Conservation (phyloP, 2,888 invertebrate genomes). For the Himalopsyche japonica region DNA sequence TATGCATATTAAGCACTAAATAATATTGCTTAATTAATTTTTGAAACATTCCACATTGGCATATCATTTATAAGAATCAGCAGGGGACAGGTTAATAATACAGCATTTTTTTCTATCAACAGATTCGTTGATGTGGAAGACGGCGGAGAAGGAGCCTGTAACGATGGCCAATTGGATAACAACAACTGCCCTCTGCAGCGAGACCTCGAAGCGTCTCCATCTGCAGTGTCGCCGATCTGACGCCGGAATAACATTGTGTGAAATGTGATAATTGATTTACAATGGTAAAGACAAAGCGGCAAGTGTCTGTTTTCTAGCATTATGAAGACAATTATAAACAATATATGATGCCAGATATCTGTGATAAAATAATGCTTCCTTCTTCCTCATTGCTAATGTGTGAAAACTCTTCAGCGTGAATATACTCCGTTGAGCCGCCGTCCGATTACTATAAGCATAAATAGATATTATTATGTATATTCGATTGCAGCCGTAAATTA, state of each 20-base stretch:
- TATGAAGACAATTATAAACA: background rate
- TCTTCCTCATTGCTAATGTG: background rate
- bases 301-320: background rate
- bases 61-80: too few relatives aligned
- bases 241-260: background rate
- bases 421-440: background rate
- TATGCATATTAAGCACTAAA: too few relatives aligned
- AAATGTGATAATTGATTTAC: constrained; percentile 12
- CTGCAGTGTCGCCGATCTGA: constrained; percentile 12
- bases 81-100: too few relatives aligned
- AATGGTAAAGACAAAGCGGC: constrained; percentile 3
- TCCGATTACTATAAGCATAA: background rate
- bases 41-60: too few relatives aligned
- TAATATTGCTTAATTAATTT: too few relatives aligned
- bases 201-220: constrained; percentile 33
- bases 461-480: background rate
- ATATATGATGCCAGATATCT: background rate
- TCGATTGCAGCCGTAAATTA: background rate
- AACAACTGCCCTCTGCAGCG: constrained; percentile 39
- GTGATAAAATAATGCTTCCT: background rate
- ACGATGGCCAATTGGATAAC: constrained; percentile 24
- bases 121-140: constrained; percentile 39
- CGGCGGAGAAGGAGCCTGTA: constrained; percentile 21
- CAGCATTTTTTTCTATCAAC: background rate
- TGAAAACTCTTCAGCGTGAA: background rate